Evolutionary conservation across 2,888 invertebrate genomes (phyloP), one percentile per base, ranked within the genome.

Genomic region (Atherix ibis): DNA sequence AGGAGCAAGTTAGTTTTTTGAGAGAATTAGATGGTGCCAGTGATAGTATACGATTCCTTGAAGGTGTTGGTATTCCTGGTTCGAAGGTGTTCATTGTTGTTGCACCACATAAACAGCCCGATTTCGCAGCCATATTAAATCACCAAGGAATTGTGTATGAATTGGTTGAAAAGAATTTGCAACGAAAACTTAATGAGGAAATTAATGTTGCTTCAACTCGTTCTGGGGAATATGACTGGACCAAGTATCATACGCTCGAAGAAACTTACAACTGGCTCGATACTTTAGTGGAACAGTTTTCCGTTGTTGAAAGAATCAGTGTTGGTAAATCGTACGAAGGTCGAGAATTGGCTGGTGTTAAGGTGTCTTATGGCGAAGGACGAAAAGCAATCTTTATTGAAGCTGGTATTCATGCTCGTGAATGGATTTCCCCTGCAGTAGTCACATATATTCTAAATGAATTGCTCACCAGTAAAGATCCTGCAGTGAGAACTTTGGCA

Each of bases 401-500:
- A 40, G 53, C 39, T 19, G 43, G 43, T 12, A 52, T 52, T 29
- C 52, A 52, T 38, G 51, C 52, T 2, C 46, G 67, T 24, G 67
- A 68, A 50, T 68, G 68, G 68, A 65, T 68, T 24, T 49, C 65
- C n/a, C 63, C 66, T 2, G 64, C 68, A 2, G 58, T 63, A 1
- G 62, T 62, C 0, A 53, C 63, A 5, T 65, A 59, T 47, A 57
- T 70, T 19, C 54, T 71, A 18, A 63, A 70, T 40, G 50, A 67
- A 51, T 41, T 71, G 5, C 45, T 70, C 14, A 59, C 58, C 6
- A 63, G 59, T 36, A 44, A 40, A 1, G 58, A 67, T 43, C 37
- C 53, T 2, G 40, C 42, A 8, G 47, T 61, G 6, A 49, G 61
- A 12, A 40, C 48, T 14, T 47, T 69, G 35, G 59, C 67, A 3